Base-by-base conservation (phyloP, 1,140 invertebrate genomes). In the Nomia melanderi region DNA sequence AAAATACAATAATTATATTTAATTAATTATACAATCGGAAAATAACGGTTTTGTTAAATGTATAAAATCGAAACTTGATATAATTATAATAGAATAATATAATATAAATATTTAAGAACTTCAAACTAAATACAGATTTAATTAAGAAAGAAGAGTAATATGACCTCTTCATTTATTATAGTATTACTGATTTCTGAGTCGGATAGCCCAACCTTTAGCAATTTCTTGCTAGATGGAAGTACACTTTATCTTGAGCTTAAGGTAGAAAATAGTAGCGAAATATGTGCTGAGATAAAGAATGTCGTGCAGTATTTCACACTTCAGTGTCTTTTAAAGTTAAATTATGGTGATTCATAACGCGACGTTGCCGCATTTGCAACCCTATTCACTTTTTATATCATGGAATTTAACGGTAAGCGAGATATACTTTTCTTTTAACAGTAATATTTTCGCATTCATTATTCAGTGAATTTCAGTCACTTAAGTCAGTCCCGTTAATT, bases 251-350 rank as follows among this genome's bases (percentile, higher is more conserved):
- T 50, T 50, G 20, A 50, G 47, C 47, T 50, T 50, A 50, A 23
- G 47, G 47, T 50, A 50, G 47, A n/a, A 50, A 50, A 50, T 50
- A 50, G 47, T n/a, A 50, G 47, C 47, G 47, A 50, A 50, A 50
- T 50, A n/a, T 50, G 47, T 50, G 47, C n/a, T 50, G 20, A n/a
- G 47, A 7, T 50, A 50, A 50, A 50, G 20, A 50, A 50, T 50
- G 47, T 50, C 47, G 20, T 20, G 47, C 47, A 50, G 47, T 50
- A 50, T 50, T 50, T 50, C 47, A 50, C 47, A 50, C 47, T 50
- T 50, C 47, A 50, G 47, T 23, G 47, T 50, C 47, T n/a, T n/a
- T 50, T 17, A 23, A 50, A 50, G 47, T 50, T n/a, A 50, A n/a
- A 50, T 50, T n/a, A 50, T 20, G 20, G 20, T 50, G 20, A n/a